Conservation (phyloP, 2,888 invertebrate genomes). For the Stenichneumon culpator region DNA sequence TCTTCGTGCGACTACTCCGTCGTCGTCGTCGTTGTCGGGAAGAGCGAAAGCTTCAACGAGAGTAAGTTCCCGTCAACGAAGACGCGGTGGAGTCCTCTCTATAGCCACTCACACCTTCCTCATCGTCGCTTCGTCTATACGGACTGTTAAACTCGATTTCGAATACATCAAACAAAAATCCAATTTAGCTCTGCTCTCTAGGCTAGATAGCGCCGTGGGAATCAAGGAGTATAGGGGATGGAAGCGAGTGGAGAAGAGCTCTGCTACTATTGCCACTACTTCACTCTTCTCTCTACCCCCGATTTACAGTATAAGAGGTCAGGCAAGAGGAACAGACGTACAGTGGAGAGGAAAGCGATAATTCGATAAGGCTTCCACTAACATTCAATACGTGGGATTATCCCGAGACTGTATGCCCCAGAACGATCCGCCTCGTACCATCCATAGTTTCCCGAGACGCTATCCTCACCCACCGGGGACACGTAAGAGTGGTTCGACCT, state of each 20-base stretch:
- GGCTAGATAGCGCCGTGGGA: conserved; percentile 69
- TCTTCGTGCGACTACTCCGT: conserved; percentile 47
- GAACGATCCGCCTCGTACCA: conserved; percentile 52
- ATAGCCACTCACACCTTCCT: conserved; percentile 54
- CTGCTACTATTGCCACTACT: conserved; percentile 54
- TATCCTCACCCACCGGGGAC: conserved; percentile 46
- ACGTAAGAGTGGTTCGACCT: conserved; percentile 46
- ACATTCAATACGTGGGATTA: conserved; percentile 77
- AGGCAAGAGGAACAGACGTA: conserved; percentile 48
- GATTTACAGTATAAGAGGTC: conserved; percentile 45
- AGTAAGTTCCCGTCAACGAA: conserved; percentile 50
- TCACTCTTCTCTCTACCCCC: conserved; percentile 51
- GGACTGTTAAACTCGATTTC: conserved; percentile 74
- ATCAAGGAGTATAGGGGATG: conserved; percentile 61
- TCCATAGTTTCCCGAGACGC: conserved; percentile 25
- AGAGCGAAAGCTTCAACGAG: conserved; percentile 39
- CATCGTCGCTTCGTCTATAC: conserved; percentile 51
- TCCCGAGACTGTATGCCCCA: conserved; percentile 69
- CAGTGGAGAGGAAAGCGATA: conserved; percentile 70
- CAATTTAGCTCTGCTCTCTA: conserved; percentile 72
- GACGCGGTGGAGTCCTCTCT: conserved; percentile 43
- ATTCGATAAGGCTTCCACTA: conserved; percentile 77
- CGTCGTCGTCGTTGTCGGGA: conserved; percentile 37
- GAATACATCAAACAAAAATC: conserved; percentile 77
- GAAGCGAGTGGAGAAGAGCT: conserved; percentile 60